These are phyloP conservation scores for Leptura quadrifasciata DNA, from an alignment of 2,888 invertebrate species.

Conservation along the genomic window DNA sequence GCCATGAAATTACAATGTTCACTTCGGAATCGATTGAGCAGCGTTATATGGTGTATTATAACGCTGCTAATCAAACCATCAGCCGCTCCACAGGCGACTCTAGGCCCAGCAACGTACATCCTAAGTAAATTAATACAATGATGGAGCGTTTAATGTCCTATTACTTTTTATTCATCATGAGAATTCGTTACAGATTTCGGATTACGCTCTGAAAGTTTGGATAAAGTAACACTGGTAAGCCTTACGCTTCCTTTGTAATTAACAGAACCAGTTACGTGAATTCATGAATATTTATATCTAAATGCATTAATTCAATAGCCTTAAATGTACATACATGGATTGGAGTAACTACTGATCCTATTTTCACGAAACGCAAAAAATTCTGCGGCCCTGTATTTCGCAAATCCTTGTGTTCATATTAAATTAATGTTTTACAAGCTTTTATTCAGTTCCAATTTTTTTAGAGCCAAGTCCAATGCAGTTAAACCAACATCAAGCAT, in stretches of 20 bases:
- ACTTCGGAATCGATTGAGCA: slow-evolving; percentile 73
- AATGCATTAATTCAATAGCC: background rate
- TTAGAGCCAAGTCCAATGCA: no score
- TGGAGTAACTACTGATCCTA: no score
- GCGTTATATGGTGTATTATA: slow-evolving; percentile 71
- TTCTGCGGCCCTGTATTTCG: no score
- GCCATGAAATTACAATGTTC: slow-evolving; percentile 74
- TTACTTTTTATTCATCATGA: slow-evolving; percentile 39
- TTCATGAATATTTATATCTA: slow-evolving; percentile 16
- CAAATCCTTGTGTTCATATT: no score
- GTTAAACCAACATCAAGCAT: no score
- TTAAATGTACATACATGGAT: background rate
- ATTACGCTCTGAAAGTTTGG: slow-evolving; percentile 19
- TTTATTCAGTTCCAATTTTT: no score
- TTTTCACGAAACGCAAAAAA: no score
- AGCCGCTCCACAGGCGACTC: slow-evolving; percentile 57
- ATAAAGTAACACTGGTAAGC: slow-evolving; percentile 17
- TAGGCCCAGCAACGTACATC: slow-evolving; percentile 50
- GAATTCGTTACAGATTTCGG: slow-evolving; percentile 42
- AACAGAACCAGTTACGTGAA: slow-evolving; percentile 8
- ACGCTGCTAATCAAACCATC: slow-evolving; percentile 64
- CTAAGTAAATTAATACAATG: slow-evolving; percentile 72
- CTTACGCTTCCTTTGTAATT: slow-evolving; percentile 25
- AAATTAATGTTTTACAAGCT: no score
- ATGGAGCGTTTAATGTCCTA: slow-evolving; percentile 68